These are phyloP conservation scores for Rhyzopertha dominica DNA, from an alignment of 1,140 invertebrate genomes.

Conservation along the genomic window DNA sequence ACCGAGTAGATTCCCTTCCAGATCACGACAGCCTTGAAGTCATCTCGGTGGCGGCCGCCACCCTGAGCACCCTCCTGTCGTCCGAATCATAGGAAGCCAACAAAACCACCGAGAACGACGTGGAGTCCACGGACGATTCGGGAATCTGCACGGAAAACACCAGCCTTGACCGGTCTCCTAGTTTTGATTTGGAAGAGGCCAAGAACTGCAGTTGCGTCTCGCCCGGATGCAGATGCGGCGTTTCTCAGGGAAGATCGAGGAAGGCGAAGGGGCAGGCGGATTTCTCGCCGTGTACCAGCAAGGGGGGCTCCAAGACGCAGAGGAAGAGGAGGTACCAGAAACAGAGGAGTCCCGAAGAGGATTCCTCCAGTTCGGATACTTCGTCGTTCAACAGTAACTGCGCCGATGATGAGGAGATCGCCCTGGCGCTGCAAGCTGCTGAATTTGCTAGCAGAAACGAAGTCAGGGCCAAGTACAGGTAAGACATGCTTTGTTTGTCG, in stretches of 20 bases:
- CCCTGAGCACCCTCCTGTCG: slow-evolving; percentile 57
- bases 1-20: slow-evolving; percentile 45
- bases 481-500: too few species aligned
- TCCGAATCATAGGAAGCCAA: slow-evolving; percentile 43
- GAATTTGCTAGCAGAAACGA: slow-evolving; percentile 76
- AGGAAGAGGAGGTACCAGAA: slow-evolving; percentile 3
- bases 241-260: too few species aligned
- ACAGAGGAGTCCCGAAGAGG: slow-evolving; percentile 19
- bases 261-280: slow-evolving; percentile 6
- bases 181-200: slow-evolving; percentile 44
- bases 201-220: slow-evolving; percentile 16
- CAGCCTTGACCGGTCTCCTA: slow-evolving; percentile 58
- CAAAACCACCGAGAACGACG: slow-evolving; percentile 41
- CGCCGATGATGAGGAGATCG: slow-evolving; percentile 85
- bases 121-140: slow-evolving; percentile 55
- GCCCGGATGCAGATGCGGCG: too few species aligned
- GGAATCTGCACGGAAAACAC: slow-evolving; percentile 69
- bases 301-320: slow-evolving; percentile 16
- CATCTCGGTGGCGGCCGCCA: slow-evolving; percentile 62
- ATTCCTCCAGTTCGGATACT: slow-evolving; percentile 46
- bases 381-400: slow-evolving; percentile 79
- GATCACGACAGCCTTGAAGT: slow-evolving; percentile 51
- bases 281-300: slow-evolving; percentile 16
- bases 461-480: slow-evolving; percentile 77
- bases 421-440: slow-evolving; percentile 77